Conservation (phyloP, 2,113 vertebrate species). For the Arvicanthis niloticus region DNA sequence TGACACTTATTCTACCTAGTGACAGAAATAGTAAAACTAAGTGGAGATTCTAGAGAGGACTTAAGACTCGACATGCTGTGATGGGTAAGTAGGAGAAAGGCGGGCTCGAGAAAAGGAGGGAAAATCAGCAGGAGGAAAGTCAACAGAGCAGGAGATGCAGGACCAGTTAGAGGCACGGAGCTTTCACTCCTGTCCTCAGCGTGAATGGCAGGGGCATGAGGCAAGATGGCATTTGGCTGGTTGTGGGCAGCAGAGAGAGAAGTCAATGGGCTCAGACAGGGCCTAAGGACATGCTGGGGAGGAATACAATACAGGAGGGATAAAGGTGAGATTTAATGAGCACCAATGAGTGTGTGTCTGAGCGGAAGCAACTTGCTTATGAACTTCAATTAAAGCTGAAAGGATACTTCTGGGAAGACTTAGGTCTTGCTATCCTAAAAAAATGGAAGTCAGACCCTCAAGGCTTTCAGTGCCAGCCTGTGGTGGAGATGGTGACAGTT, state of each 20-base stretch:
- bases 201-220: not conserved
- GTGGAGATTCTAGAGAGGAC: not conserved
- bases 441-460: not conserved
- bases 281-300: rapidly evolving
- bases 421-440: not conserved
- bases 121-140: not conserved
- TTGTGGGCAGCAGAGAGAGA: not conserved
- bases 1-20: not conserved
- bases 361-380: rapidly evolving
- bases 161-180: not conserved
- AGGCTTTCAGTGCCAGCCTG: too few relatives aligned
- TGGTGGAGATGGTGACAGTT: rapidly evolving
- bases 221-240: too few relatives aligned
- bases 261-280: not conserved
- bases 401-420: rapidly evolving
- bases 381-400: not conserved
- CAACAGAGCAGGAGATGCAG: not conserved
- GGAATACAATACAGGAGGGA: not conserved
- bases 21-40: rapidly evolving
- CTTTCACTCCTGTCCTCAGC: rapidly evolving
- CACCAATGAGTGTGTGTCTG: rapidly evolving
- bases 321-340: rapidly evolving
- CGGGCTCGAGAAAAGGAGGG: rapidly evolving
- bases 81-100: not conserved
- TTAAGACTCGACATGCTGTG: not conserved